Base-by-base conservation (phyloP, 2,797 vertebrate species). In the Etheostoma nigrum region DNA sequence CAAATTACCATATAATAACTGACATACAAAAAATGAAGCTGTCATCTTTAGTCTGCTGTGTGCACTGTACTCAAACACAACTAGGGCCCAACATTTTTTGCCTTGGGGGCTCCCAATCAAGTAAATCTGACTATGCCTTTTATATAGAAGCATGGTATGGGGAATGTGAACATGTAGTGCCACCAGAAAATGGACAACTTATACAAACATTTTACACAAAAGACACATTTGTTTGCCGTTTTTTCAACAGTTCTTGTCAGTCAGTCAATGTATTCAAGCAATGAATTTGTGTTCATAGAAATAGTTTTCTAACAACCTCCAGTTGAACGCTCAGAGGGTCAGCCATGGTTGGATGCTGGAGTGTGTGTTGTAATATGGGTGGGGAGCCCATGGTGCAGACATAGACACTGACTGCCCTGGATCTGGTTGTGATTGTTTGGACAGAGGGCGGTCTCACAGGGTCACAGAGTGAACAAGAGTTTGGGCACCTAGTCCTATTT, bases 351-450 rank as follows among this genome's bases (percentile, higher is more conserved):
- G 84, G 88, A 87, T 83, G 81, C 81, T 74, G 64, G 66, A 84
- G 67, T 54, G 4, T 72, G 91, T 93, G 89, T 91, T 90, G 84
- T 88, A 89, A 90, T 80, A 62, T 82, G 88, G 88, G 90, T 88
- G 91, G 86, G 81, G 88, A 88, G 69, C 72, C 63, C 60, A 15
- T 62, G 67, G 67, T 83, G 83, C 82, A 85, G 78, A 87, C 85
- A 82, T 76, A 74, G 81, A 89, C 88, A 79, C 79, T 74, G 83
- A 55, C 81, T 76, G 79, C 18, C 64, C 65, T 72, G 78, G 72
- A 69, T 81, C 79, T 78, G 76, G 81, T 85, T 58, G 47, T 76
- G 82, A 83, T 86, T 92, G 88, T 91, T 92, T 93, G 71, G 74
- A 91, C 84, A 91, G 82, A 84, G 85, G 85, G 85, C 71, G 67